Base-by-base conservation (phyloP, 1,140 invertebrate species). In the Eubasilissa regina region DNA sequence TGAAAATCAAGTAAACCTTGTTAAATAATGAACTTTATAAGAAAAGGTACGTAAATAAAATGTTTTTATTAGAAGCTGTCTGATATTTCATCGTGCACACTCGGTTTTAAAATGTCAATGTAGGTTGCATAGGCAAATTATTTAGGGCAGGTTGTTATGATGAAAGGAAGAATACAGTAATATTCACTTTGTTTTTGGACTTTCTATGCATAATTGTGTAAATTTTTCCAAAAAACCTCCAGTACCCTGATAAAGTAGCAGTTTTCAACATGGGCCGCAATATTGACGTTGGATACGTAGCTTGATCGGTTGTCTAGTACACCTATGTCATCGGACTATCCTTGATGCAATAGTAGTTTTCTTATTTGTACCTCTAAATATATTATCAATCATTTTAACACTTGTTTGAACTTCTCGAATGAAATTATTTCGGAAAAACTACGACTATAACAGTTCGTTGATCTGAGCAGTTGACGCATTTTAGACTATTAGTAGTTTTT, bases 111-210 rank as follows among this genome's bases (percentile, higher is more conserved):
- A 55, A 72, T 78, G 76, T 55, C 64, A 78, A 78, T 78, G 62
- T 78, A 78, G 76, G 76, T 78, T 78, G 76, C 76, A 78, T 78
- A 72, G 64, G 60, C 76, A 58, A 78, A 78, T 35, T 35, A 35
- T 78, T 78, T 78, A 78, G 76, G 76, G 76, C 76, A 78, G 64
- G 76, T 78, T 78, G 76, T 78, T 78, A 78, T 78, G 76, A 78
- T 78, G 76, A 78, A 78, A 78, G 47, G 47, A 70, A 53, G 35
- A 78, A 78, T 78, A 70, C 62, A 44, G 76, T 70, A 53, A 68
- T 55, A 43, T 78, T 66, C 45, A 15, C 21, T 66, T 25, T 74
- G 25, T 55, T 74, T 74, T 13, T 35, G n/a, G n/a, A 74, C 17
- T 74, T 74, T 73, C n/a, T 51, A 13, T 56, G 55, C 35, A 43